Evolutionary conservation across 2,797 vertebrate species (phyloP).

Genomic region (Microchirus variegatus): DNA sequence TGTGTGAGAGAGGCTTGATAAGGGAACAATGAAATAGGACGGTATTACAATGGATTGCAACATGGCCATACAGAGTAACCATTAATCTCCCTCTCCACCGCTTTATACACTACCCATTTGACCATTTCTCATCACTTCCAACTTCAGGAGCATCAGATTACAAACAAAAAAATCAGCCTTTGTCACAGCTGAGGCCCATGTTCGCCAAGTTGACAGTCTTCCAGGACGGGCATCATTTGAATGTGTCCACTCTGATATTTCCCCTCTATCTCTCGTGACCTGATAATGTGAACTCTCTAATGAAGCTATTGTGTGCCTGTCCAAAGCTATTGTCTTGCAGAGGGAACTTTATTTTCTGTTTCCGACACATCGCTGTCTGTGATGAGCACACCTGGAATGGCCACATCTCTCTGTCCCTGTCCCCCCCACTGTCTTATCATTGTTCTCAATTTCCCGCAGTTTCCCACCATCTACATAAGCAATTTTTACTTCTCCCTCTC

Average conservation of each 20-base stretch:
- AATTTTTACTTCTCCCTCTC: constrained; percentile 37
- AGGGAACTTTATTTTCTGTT: constrained; percentile 70
- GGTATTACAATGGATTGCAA: constrained; percentile 35
- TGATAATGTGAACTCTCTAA: constrained; percentile 85
- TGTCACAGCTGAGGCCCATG: constrained; percentile 63
- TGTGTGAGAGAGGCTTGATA: constrained; percentile 35
- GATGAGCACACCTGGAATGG: constrained; percentile 84
- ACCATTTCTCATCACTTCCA: constrained; percentile 63
- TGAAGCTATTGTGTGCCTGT: constrained; percentile 89
- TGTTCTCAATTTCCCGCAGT: constrained; percentile 42
- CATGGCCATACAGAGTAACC: constrained; percentile 14
- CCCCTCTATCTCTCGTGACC: constrained; percentile 75
- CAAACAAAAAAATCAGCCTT: constrained; percentile 53
- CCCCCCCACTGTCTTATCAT: constrained; percentile 41
- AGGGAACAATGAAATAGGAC: constrained; percentile 26
- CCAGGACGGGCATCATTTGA: constrained; percentile 63
- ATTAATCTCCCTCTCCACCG: constrained; percentile 38
- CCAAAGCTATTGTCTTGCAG: constrained; percentile 81
- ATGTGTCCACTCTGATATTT: constrained; percentile 83
- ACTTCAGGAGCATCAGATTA: constrained; percentile 74
- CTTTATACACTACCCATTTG: constrained; percentile 49
- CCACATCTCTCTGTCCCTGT: constrained; percentile 61
- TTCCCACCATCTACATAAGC: constrained; percentile 35
- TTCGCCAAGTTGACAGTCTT: constrained; percentile 63
- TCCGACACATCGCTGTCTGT: constrained; percentile 64